A percentile compares a stretch with the other conserved stretches of the same genome.
Evolutionary conservation across 2,113 vertebrate genomes (phyloP).

Genomic region (Anser cygnoides): DNA sequence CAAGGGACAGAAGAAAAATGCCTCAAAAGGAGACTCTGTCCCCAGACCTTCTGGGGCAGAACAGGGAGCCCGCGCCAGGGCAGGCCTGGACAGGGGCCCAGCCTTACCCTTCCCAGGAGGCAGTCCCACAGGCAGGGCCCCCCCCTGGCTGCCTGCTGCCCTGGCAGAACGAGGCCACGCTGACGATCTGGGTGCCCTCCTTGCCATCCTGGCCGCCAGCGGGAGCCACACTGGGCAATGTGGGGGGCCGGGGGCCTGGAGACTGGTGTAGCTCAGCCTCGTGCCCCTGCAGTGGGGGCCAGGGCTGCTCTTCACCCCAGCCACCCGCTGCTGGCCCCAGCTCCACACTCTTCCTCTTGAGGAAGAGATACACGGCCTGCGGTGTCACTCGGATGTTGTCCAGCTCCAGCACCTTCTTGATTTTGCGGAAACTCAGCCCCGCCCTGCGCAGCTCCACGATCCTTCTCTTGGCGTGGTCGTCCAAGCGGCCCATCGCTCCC

Average conservation of each 20-base stretch:
- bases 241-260: background rate
- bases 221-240: background rate
- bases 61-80: background rate
- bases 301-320: slow-evolving; percentile 77
- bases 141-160: background rate
- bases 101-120: background rate
- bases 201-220: slow-evolving; percentile 45
- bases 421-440: slow-evolving; percentile 86
- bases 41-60: rapidly evolving
- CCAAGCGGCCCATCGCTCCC: slow-evolving; percentile 82
- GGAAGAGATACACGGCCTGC: slow-evolving; percentile 86
- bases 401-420: slow-evolving; percentile 88
- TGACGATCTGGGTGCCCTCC: slow-evolving; percentile 79
- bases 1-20: background rate
- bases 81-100: background rate
- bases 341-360: slow-evolving; percentile 81
- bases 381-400: slow-evolving; percentile 86
- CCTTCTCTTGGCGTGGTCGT: slow-evolving; percentile 84
- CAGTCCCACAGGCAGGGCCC: background rate
- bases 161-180: slow-evolving; percentile 78
- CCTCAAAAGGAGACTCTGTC: background rate
- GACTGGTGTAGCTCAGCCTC: background rate
- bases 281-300: slow-evolving; percentile 48
- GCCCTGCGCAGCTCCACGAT: slow-evolving; percentile 86
- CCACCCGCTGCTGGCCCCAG: background rate